phyloP scores from a whole-genome alignment of 2,113 vertebrate genomes.

The Pycnonotus jocosus region DNA sequence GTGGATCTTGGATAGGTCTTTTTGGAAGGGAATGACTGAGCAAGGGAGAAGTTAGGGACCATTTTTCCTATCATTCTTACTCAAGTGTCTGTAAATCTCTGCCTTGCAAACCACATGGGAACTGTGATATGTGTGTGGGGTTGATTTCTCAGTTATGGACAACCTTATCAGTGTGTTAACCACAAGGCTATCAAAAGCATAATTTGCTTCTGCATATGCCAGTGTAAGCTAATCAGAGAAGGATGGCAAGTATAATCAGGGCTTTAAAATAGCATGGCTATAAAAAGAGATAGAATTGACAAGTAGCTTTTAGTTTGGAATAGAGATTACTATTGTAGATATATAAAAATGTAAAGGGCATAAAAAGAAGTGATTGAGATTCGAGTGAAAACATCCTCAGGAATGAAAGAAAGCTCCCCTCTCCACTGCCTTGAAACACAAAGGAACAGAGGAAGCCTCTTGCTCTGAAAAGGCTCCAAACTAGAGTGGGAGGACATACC shows the following conservation, averaged over 20 bases:
- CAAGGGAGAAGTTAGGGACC: not conserved
- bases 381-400: not conserved
- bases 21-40: not conserved
- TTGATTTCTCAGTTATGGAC: not conserved
- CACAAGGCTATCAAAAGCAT: not conserved
- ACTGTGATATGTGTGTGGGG: not conserved
- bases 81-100: not conserved
- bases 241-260: not conserved
- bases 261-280: not conserved
- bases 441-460: not conserved
- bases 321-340: not conserved
- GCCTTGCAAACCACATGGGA: not conserved
- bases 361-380: not conserved
- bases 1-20: not conserved
- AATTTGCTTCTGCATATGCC: not conserved
- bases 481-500: not conserved
- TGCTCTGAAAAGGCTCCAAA: not conserved
- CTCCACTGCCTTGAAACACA: not conserved
- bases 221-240: not conserved
- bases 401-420: not conserved
- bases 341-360: not conserved
- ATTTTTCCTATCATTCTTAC: fast-evolving
- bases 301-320: not conserved
- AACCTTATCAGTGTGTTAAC: not conserved
- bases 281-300: not conserved